These are phyloP conservation scores for Eilema caniola DNA, from an alignment of 2,888 invertebrate species.

Conservation along the genomic window DNA sequence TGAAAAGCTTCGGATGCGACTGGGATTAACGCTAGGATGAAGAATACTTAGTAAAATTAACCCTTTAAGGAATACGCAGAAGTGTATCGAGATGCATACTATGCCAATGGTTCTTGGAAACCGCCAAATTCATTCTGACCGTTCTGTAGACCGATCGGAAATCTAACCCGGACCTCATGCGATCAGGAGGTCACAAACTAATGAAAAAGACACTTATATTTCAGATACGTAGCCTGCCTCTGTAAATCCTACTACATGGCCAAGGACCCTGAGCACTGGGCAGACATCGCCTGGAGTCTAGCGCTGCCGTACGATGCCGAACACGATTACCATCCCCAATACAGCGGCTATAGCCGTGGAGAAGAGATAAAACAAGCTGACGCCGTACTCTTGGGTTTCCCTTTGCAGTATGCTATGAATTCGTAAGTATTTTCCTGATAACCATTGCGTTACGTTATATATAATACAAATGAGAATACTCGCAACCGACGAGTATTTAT, in stretches of 20 bases:
- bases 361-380: slow-evolving; percentile 87
- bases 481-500: not conserved
- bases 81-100: too few species aligned
- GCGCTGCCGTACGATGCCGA: slow-evolving; percentile 80
- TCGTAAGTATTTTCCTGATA: slow-evolving; percentile 63
- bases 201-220: slow-evolving; percentile 24
- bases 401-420: slow-evolving; percentile 85
- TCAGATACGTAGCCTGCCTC: slow-evolving; percentile 80
- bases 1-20: too few species aligned
- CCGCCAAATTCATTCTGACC: too few species aligned
- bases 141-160: too few species aligned
- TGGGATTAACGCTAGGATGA: too few species aligned
- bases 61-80: too few species aligned
- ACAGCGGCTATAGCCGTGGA: slow-evolving; percentile 78
- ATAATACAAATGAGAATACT: not conserved
- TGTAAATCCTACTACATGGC: slow-evolving; percentile 77
- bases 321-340: slow-evolving; percentile 87
- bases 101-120: too few species aligned
- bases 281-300: slow-evolving; percentile 84
- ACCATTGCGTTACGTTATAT: not conserved
- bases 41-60: too few species aligned
- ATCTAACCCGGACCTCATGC: too few species aligned
- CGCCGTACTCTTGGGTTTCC: slow-evolving; percentile 86
- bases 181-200: too few species aligned
- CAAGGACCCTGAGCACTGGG: slow-evolving; percentile 76